These are phyloP conservation scores for Fringilla coelebs DNA, from an alignment of 2,797 vertebrate genomes.

Conservation along the genomic window DNA sequence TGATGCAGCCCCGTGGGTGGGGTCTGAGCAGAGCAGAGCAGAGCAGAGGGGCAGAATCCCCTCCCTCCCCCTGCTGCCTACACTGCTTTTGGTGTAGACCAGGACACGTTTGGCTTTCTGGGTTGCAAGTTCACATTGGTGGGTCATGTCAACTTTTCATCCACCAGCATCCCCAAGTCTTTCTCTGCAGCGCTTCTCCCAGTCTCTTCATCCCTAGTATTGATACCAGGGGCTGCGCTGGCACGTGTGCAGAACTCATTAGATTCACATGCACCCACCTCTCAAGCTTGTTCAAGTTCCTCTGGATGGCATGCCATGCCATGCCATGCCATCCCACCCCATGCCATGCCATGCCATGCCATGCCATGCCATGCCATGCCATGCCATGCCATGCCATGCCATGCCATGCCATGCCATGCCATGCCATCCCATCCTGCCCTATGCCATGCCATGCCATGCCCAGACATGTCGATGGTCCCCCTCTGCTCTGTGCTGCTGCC, in stretches of 20 bases:
- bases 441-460: not conserved
- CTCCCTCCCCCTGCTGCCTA: accelerated
- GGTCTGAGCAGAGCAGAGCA: not conserved
- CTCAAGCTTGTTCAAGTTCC: not conserved
- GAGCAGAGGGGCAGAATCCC: not conserved
- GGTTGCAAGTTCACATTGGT: not conserved
- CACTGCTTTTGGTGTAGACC: accelerated
- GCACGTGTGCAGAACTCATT: not conserved
- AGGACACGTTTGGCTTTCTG: not conserved
- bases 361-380: not conserved
- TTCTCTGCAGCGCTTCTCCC: not conserved
- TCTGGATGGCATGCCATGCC: not conserved
- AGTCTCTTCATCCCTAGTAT: not conserved
- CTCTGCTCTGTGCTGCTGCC: not conserved
- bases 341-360: not conserved
- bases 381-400: not conserved
- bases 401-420: not conserved
- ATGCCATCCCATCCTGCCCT: not conserved
- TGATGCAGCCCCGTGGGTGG: not conserved
- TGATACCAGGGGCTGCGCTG: not conserved
- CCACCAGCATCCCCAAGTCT: not conserved
- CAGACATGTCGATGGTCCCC: accelerated
- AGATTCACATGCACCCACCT: not conserved
- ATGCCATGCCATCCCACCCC: not conserved
- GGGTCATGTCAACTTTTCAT: not conserved